phyloP scores from a whole-genome alignment of 2,113 vertebrate species.

The Neodontobutis hainanensis region DNA sequence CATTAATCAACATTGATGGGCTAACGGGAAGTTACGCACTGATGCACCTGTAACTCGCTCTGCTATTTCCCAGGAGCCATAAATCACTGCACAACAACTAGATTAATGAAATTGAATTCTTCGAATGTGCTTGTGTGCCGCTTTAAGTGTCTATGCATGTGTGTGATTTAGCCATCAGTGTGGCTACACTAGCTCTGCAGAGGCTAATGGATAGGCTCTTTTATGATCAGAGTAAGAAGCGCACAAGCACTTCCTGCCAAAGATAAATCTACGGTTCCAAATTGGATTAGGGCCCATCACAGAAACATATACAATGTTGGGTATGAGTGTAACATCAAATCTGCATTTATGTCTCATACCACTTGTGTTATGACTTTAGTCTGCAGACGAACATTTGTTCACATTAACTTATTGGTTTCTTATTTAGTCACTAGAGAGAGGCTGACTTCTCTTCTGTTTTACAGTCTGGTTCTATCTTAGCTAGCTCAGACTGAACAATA shows the following conservation, averaged over 20 bases:
- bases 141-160: constrained; percentile 11
- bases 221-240: constrained; percentile 31
- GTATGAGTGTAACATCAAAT: constrained; percentile 22
- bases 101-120: constrained; percentile 69
- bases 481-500: not conserved
- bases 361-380: constrained; percentile 35
- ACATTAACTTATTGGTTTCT: constrained; percentile 22
- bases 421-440: not conserved
- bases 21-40: constrained; percentile 51
- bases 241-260: constrained; percentile 28
- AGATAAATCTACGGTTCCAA: constrained; percentile 52
- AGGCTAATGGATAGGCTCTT: constrained; percentile 56
- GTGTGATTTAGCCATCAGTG: constrained; percentile 30
- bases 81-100: constrained; percentile 63
- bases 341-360: constrained; percentile 26
- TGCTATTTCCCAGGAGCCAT: constrained; percentile 53
- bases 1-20: constrained; percentile 64
- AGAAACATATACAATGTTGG: not conserved
- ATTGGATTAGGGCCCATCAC: constrained; percentile 40
- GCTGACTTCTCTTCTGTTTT: not conserved
- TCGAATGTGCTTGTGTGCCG: constrained; percentile 6
- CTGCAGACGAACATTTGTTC: constrained; percentile 46
- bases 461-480: not conserved
- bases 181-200: constrained; percentile 11
- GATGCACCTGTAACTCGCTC: constrained; percentile 70